Base-by-base conservation (phyloP, 1,140 invertebrate species). In the Nilaparvata lugens region DNA sequence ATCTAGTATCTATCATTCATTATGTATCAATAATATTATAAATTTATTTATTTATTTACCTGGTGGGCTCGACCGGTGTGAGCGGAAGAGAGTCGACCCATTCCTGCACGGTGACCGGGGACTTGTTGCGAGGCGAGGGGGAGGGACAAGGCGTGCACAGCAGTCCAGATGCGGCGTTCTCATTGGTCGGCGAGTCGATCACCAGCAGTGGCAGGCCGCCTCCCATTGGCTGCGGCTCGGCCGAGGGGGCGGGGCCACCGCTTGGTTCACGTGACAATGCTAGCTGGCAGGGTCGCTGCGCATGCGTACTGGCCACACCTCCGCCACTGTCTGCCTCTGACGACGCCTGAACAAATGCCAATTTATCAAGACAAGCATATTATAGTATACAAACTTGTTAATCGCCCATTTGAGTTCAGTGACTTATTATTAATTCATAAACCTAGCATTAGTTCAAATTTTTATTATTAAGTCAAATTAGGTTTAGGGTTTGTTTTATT, bases 21-120 rank as follows among this genome's bases (percentile, higher is more conserved):
- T n/a, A n/a, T n/a, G n/a, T n/a, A n/a, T n/a, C n/a, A n/a, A n/a
- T n/a, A n/a, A n/a, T n/a, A n/a, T n/a, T n/a, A n/a, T n/a, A n/a
- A n/a, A n/a, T n/a, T n/a, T n/a, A n/a, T n/a, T n/a, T n/a, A n/a
- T n/a, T n/a, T n/a, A n/a, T n/a, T n/a, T n/a, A n/a, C n/a, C n/a
- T n/a, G n/a, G n/a, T n/a, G n/a, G n/a, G n/a, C 6, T 65, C 65
- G 28, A 40, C 35, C 38, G 63, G 52, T 14, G 58, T 62, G 18
- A 66, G 52, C 0, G 68, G 68, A 19, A 72, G 55, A 11, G 70
- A 69, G 55, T 72, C 71, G n/a, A 72, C 68, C 71, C 71, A 72
- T 61, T 70, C 68, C 60, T 72, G 71, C n/a, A 71, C 66, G 35
- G 69, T 71, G 16, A 72, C 68, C 7, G 71, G 71, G 19, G 68